Conservation (phyloP, 2,888 invertebrate genomes). For the Patella pellucida region DNA sequence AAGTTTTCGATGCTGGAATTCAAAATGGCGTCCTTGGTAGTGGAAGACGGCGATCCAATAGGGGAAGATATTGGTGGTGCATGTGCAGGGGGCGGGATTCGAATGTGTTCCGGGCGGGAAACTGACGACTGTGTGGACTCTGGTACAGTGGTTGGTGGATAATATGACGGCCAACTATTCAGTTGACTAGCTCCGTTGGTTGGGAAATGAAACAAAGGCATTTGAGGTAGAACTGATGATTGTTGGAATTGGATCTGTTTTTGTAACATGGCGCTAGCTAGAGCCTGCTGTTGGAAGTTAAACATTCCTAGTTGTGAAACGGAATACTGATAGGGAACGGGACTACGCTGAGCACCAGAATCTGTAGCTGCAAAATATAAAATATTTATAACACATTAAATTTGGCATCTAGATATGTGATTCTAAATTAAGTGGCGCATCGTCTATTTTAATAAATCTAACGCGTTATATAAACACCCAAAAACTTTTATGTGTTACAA, state of each 20-base stretch:
- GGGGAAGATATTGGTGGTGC: constrained; percentile 22
- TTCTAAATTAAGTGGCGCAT: no score
- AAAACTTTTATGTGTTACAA: no score
- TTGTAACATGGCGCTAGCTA: constrained; percentile 32
- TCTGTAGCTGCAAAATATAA: not conserved
- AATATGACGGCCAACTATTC: constrained; percentile 23
- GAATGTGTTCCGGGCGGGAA: constrained; percentile 19
- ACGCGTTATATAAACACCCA: no score
- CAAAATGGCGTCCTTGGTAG: constrained; percentile 80
- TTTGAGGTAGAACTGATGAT: constrained; percentile 13
- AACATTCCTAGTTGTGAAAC: constrained; percentile 26
- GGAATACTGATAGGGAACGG: constrained; percentile 21
- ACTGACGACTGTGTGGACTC: constrained; percentile 25
- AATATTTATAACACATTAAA: no score
- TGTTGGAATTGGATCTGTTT: constrained; percentile 26
- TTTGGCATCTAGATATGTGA: no score
- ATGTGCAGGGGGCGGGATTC: constrained; percentile 27
- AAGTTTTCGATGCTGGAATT: constrained; percentile 83
- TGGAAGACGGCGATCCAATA: constrained; percentile 16
- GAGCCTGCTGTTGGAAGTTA: constrained; percentile 34
- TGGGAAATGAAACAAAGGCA: constrained; percentile 18
- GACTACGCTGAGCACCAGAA: constrained; percentile 6
- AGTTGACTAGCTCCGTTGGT: constrained; percentile 18
- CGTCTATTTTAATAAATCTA: no score
- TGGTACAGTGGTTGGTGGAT: constrained; percentile 23